Base-by-base conservation (phyloP, 2,797 vertebrate species). In the Numenius phaeopus region DNA sequence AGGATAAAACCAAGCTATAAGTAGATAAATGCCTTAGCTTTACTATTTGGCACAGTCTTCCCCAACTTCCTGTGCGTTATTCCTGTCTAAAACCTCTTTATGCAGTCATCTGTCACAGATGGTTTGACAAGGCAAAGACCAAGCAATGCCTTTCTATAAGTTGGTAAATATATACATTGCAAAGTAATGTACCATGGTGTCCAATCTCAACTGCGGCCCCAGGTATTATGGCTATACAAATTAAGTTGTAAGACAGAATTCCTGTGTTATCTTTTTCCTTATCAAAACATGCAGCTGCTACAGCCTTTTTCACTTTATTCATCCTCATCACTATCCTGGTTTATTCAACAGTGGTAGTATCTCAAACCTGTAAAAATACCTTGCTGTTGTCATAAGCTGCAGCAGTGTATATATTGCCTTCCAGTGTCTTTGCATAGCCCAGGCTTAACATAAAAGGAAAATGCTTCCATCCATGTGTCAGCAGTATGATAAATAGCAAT, bases 401-500 rank as follows among this genome's bases (percentile, higher is more conserved):
- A 80, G 87, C 0, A 0, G 14, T 42, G 39, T n/a, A 42, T 44
- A 32, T 64, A 80, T 64, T 85, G 59, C 62, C 24, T 89, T 64
- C 50, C 64, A 76, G 71, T 19, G 75, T 57, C 67, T 93, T 66
- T 86, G 55, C 58, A 81, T 3, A 88, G 73, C n/a, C 62, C 61
- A 62, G 46, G 46, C 40, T 80, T 39, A 61, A 65, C 37, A 89
- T 47, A 39, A 84, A 95, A 94, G 17, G 37, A 29, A 78, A 93
- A 73, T 3, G 8, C 10, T 62, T 65, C 80, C 58, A 94, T 34
- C 62, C 73, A 10, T 14, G 30, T 79, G 59, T 83, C 81, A 93
- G 88, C 81, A 93, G 46, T 23, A 71, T 11, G 67, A 87, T 30
- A 87, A 91, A 84, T 0, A 87, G 52, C 42, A 11, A 8, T 9